A percentile compares a stretch with the other conserved stretches of the same genome.
These are phyloP conservation scores for Bovichtus diacanthus DNA, from an alignment of 2,797 vertebrate genomes.

Conservation along the genomic window DNA sequence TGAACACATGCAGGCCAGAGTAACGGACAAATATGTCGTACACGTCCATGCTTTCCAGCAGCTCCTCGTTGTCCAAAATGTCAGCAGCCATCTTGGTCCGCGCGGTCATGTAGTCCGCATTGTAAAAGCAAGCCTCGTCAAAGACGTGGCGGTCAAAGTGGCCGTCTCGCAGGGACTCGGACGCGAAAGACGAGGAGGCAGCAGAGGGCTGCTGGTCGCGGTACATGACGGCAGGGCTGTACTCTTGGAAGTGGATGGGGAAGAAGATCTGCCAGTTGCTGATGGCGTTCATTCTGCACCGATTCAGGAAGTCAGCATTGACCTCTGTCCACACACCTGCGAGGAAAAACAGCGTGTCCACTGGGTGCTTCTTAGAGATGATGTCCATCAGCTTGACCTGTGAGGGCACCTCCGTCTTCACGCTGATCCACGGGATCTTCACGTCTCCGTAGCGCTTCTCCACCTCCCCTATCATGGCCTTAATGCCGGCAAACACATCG, in stretches of 20 bases:
- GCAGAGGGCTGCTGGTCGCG: slow-evolving; percentile 88
- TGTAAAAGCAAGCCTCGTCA: slow-evolving; percentile 98
- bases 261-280: slow-evolving; percentile 98
- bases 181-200: slow-evolving; percentile 84
- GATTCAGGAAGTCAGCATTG: slow-evolving; percentile 93
- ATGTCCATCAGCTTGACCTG: slow-evolving; percentile 98
- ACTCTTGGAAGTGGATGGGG: slow-evolving; percentile 97
- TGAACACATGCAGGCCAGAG: slow-evolving; percentile 95
- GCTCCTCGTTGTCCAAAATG: slow-evolving; percentile 92
- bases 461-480: slow-evolving; percentile 91
- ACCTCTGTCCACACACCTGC: slow-evolving; percentile 94
- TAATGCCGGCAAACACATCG: slow-evolving; percentile 92
- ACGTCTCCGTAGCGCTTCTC: slow-evolving; percentile 92
- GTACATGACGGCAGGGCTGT: slow-evolving; percentile 89
- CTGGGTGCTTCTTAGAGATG: slow-evolving; percentile 97
- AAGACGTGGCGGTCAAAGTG: slow-evolving; percentile 94
- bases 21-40: slow-evolving; percentile 97
- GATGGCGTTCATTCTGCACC: slow-evolving; percentile 98
- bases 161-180: slow-evolving; percentile 88
- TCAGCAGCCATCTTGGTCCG: slow-evolving; percentile 92
- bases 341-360: slow-evolving; percentile 96
- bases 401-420: slow-evolving; percentile 94
- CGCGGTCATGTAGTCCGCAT: slow-evolving; percentile 95
- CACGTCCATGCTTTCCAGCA: slow-evolving; percentile 94
- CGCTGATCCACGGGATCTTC: slow-evolving; percentile 95